Base-by-base conservation (phyloP, 2,113 vertebrate species). In the Morone saxatilis region DNA sequence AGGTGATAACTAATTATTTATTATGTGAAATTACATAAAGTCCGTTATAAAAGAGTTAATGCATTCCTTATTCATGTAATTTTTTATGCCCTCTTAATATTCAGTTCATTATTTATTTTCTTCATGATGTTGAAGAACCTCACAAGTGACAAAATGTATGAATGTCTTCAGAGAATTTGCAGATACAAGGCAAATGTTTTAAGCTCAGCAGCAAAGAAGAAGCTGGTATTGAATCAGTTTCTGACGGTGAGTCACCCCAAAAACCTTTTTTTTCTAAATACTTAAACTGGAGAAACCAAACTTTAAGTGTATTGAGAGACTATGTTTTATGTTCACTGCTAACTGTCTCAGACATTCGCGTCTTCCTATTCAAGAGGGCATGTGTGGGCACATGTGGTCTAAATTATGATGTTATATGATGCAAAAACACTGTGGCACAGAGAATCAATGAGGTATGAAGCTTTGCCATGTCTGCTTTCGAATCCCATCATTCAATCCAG, bases 391-490 rank as follows among this genome's bases (percentile, higher is more conserved):
- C 93, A 94, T 91, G 81, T 94, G 90, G 85, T 92, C 69, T 71
- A 54, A 76, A 93, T 93, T 88, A 94, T 66, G 78, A 93, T 76
- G 80, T 86, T 78, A 80, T 79, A 81, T 76, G 77, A 86, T 87
- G 77, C 81, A 82, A 83, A 78, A 82, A 70, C 63, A 67, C 60
- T 65, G 80, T 59, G 70, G 81, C 82, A 86, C 82, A 76, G 71
- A 86, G 75, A 92, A 84, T 90, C 86, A 90, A 83, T 91, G 79
- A 90, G 78, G 71, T 91, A 92, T 89, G 89, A 93, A 92, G 79
- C 70, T 61, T 82, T 90, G 86, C 78, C 86, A 80, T 81, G 80
- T 89, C 90, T 80, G 63, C 78, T 84, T 80, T 89, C 69, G 50
- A 47, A 90, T 85, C 67, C 76, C 85, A 93, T 93, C 84, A 90